phyloP scores from a whole-genome alignment of 2,888 invertebrate species.

The Diploptera punctata region DNA sequence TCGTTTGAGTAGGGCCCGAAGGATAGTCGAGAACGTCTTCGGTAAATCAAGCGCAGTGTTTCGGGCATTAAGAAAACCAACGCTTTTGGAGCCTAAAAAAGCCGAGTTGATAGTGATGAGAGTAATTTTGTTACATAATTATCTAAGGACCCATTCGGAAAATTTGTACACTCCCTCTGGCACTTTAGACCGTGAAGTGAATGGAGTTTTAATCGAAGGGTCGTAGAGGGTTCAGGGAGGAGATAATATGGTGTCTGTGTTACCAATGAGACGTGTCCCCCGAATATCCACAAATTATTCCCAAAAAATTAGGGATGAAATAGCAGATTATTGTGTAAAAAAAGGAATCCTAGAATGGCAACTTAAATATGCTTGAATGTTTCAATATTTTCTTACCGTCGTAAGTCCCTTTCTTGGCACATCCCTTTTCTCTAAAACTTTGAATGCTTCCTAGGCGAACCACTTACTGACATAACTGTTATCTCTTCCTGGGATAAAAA shows the following conservation, averaged over 20 bases:
- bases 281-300: background rate
- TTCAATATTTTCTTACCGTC: background rate
- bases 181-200: conserved; percentile 19
- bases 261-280: background rate
- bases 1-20: conserved; percentile 45
- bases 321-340: background rate
- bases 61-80: conserved; percentile 45
- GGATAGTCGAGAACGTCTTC: conserved; percentile 47
- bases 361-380: background rate
- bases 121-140: conserved; percentile 46
- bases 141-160: conserved; percentile 38
- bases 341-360: background rate
- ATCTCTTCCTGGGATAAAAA: too few species aligned
- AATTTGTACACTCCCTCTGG: conserved; percentile 17
- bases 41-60: conserved; percentile 43
- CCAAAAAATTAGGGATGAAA: background rate
- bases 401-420: too few species aligned
- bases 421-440: too few species aligned
- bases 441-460: too few species aligned
- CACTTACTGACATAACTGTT: too few species aligned
- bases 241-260: background rate
- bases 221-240: background rate
- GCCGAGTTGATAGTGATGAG: conserved; percentile 44
- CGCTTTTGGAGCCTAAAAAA: conserved; percentile 45
- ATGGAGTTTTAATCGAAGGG: conserved; percentile 17